Evolutionary conservation across 1,140 invertebrate genomes (phyloP), one percentile per base, ranked within the genome.

Genomic region (Pseudomyrmex concolor): DNA sequence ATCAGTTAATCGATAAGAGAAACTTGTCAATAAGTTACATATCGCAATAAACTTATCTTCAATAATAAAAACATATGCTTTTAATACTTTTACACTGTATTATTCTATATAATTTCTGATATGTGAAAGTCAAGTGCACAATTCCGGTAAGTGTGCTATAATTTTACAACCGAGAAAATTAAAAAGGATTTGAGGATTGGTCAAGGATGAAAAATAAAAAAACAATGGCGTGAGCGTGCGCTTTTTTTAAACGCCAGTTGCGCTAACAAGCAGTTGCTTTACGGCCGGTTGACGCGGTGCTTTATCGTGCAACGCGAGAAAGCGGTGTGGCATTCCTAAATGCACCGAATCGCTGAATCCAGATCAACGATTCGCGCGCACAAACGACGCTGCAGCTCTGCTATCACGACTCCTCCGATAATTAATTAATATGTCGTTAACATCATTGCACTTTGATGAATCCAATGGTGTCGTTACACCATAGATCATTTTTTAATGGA

Each of bases 231-330:
- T 9, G 13, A 43, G 7, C 50, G 10, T 34, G 25, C 9, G 12
- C 12, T 67, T 67, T 62, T 77, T 55, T 78, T 17, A 1, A 78
- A 67, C 15, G 51, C 67, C 67, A 66, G 50, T 25, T 25, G 25
- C 2, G 2, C 50, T 67, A 67, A 77, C 15, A 64, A 78, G 43
- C 64, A 7, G 51, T 78, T 68, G 45, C 22, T 78, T 68, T 78
- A 68, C 10, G 51, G 19, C 15, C 10, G 9, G 51, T 67, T 54
- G 43, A 78, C 63, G 48, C 19, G 34, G 50, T 9, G 25, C 34
- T 13, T 85, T 57, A 67, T 72, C 60, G n/a, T 19, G 73, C 64
- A 25, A 86, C 55, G 9, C 54, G 72, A 84, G 72, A 73, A 78
- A 87, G 66, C 83, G 51, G 45, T 19, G n/a, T 17, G 50, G n/a